These are phyloP conservation scores for Aptenodytes patagonicus DNA, from an alignment of 2,113 vertebrate species.

Conservation along the genomic window DNA sequence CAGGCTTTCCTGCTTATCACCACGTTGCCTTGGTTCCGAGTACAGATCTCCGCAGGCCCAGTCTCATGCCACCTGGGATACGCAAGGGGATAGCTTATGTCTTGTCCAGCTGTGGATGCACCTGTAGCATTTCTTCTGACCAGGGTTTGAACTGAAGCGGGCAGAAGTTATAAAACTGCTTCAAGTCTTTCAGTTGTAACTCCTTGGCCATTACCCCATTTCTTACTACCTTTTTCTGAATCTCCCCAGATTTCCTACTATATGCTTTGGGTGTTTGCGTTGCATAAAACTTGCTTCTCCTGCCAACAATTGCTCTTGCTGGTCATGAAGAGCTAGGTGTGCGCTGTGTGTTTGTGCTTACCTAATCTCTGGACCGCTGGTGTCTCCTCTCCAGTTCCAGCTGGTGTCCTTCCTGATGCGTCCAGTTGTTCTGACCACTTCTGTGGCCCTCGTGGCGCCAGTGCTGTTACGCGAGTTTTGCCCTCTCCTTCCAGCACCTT, in stretches of 20 bases:
- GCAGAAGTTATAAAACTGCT: not conserved
- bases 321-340: not conserved
- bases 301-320: rapidly evolving
- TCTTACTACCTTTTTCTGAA: not conserved
- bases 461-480: not conserved
- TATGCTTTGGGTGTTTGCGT: not conserved
- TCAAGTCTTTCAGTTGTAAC: not conserved
- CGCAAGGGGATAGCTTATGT: rapidly evolving
- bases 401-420: not conserved
- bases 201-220: not conserved
- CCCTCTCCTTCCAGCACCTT: not conserved
- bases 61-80: not conserved
- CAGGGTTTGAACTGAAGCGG: not conserved
- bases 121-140: not conserved
- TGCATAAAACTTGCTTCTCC: not conserved
- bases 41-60: not conserved
- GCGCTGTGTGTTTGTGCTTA: not conserved
- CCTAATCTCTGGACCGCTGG: not conserved
- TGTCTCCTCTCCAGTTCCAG: not conserved
- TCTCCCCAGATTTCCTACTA: not conserved
- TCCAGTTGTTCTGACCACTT: not conserved
- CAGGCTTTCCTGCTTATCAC: not conserved
- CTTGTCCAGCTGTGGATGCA: not conserved
- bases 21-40: not conserved
- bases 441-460: not conserved